Evolutionary conservation across 2,888 invertebrate species (phyloP).

Genomic region (Frankliniella intonsa): DNA sequence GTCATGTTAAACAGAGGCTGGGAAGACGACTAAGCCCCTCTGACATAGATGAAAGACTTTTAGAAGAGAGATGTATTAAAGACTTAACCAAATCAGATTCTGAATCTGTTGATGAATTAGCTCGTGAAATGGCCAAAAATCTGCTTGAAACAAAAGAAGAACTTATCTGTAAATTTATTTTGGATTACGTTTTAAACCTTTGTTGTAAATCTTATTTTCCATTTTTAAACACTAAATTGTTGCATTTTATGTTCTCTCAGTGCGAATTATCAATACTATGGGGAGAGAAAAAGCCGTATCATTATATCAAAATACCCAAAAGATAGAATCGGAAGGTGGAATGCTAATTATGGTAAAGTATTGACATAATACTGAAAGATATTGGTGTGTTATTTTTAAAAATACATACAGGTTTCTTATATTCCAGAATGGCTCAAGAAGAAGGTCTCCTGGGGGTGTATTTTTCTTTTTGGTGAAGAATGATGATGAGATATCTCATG

Average conservation of each 20-base stretch:
- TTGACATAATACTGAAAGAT: background rate
- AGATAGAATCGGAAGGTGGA: background rate
- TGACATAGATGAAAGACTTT: background rate
- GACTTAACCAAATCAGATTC: background rate
- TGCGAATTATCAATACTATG: background rate
- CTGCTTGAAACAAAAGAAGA: background rate
- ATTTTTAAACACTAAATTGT: background rate
- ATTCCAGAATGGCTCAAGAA: background rate
- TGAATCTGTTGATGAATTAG: background rate
- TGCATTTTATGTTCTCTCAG: background rate
- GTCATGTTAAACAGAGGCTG: background rate
- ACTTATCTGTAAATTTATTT: background rate
- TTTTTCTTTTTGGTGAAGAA: slow-evolving; percentile 11
- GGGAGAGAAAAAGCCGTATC: background rate
- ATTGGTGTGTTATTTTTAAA: background rate
- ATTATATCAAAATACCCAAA: background rate
- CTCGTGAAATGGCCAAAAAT: background rate
- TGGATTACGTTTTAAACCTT: background rate
- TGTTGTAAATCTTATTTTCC: background rate
- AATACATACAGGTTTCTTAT: background rate
- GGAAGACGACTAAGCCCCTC: background rate
- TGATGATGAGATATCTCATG: background rate
- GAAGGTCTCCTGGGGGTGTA: background rate
- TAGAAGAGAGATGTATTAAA: background rate
- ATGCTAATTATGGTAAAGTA: background rate